Conservation (phyloP, 2,113 vertebrate genomes). For the Scytalopus superciliaris region DNA sequence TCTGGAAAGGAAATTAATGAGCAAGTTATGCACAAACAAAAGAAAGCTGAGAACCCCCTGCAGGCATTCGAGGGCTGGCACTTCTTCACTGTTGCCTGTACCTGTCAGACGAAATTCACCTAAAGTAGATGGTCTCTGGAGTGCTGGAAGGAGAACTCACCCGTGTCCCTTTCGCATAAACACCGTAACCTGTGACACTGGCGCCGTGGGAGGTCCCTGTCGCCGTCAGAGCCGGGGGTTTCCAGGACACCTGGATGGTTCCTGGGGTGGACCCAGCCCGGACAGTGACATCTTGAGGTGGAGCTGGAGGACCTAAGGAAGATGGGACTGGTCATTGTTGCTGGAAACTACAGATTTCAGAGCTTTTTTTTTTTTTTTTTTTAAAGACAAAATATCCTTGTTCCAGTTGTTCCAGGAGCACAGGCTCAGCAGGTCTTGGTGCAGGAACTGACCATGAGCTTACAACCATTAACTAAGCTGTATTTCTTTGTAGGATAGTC, state of each 20-base stretch:
- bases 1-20: background rate
- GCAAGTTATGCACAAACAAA: background rate
- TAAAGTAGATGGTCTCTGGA: background rate
- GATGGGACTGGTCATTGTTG: background rate
- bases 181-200: conserved; percentile 89
- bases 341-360: background rate
- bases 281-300: conserved; percentile 89
- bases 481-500: background rate
- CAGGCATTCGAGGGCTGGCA: background rate
- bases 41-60: background rate
- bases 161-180: conserved; percentile 93
- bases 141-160: conserved; percentile 62
- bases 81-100: background rate
- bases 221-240: conserved; percentile 83
- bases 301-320: conserved; percentile 86
- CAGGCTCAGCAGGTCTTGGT: background rate
- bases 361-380: background rate
- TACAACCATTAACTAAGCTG: background rate
- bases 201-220: conserved; percentile 94
- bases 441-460: background rate
- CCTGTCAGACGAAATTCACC: background rate
- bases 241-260: conserved; percentile 90
- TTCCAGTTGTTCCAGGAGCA: background rate
- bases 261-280: conserved; percentile 81
- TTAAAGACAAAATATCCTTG: background rate